Evolutionary conservation across 2,888 invertebrate species (phyloP), one percentile per base, ranked within the genome.

Genomic region (Prosapia bicincta): DNA sequence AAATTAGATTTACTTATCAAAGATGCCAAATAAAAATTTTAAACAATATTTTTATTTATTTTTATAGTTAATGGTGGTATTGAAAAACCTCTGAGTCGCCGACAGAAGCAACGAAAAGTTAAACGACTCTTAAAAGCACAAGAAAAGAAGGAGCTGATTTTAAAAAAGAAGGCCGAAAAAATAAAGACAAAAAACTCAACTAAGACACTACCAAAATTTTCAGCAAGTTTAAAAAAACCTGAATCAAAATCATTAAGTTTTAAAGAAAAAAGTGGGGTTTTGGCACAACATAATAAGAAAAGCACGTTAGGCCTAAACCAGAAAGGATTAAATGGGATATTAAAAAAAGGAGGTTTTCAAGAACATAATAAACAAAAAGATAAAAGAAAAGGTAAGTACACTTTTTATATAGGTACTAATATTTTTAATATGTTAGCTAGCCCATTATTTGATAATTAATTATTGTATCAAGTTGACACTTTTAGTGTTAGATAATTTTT

Each of bases 51-150:
- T n/a, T n/a, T n/a, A n/a, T n/a, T n/a, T n/a, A n/a, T n/a, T n/a
- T n/a, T n/a, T 79, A 66, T 54, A 79, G 79, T 75, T 78, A 79
- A 79, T 67, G 80, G 80, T 38, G 78, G 77, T 20, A 74, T 78
- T 9, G 67, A 20, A 15, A 80, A 81, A 71, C 25, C 78, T 1
- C 85, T 93, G 20, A 91, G 91, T 78, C 92, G 90, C 81, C 88
- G 90, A 73, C 93, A 93, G 81, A 91, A 90, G 81, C 90, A 92
- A 83, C 87, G 93, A 69, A 88, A 88, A 10, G 89, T 87, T 6
- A 90, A 91, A 79, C 86, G 93, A 72, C 83, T 85, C 30, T 87
- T 88, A 76, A 89, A 89, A 81, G 88, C 88, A 81, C 83, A 85
- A 78, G 86, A 86, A 80, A 80, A 87, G 75, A 82, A 83, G 65